phyloP scores from a whole-genome alignment of 92 coral and sea anemone genomes.

The Micromussa lordhowensis region DNA sequence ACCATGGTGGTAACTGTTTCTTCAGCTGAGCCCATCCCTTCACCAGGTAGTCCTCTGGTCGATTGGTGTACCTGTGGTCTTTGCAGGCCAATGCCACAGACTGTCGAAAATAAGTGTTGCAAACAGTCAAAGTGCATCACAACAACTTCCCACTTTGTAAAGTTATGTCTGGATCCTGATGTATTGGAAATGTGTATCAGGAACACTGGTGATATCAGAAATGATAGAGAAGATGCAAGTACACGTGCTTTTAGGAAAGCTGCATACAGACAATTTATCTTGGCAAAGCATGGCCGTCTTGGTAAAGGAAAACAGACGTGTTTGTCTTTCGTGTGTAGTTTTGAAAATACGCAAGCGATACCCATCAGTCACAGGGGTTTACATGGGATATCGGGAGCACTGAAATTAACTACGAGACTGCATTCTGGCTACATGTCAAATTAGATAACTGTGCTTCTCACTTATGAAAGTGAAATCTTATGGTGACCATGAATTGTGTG shows the following conservation, averaged over 20 bases:
- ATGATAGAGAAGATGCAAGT: neutral
- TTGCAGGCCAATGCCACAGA: constrained; percentile 55
- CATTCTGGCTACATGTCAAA: no score
- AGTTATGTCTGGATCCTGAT: constrained; percentile 63
- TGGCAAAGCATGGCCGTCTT: constrained; percentile 24
- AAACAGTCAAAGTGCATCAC: constrained; percentile 22
- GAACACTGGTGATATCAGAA: neutral
- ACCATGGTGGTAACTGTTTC: neutral
- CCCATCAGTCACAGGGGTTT: neutral
- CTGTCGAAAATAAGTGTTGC: constrained; percentile 1
- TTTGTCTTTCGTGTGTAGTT: constrained; percentile 13
- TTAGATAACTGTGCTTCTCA: no score
- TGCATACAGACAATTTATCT: neutral
- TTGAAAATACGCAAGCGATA: no score
- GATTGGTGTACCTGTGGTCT: constrained; percentile 39
- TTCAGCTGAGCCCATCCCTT: neutral
- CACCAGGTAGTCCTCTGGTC: neutral
- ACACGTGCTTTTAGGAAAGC: neutral
- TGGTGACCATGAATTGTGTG: no score
- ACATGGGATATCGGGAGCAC: neutral
- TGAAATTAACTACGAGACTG: no score
- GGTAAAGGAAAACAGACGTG: constrained; percentile 54
- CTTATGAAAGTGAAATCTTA: no score
- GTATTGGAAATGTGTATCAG: constrained; percentile 49
- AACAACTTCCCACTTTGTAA: constrained; percentile 4